Evolutionary conservation across 2,797 vertebrate species (phyloP), one percentile per base, ranked within the genome.

Genomic region (Coluber constrictor): DNA sequence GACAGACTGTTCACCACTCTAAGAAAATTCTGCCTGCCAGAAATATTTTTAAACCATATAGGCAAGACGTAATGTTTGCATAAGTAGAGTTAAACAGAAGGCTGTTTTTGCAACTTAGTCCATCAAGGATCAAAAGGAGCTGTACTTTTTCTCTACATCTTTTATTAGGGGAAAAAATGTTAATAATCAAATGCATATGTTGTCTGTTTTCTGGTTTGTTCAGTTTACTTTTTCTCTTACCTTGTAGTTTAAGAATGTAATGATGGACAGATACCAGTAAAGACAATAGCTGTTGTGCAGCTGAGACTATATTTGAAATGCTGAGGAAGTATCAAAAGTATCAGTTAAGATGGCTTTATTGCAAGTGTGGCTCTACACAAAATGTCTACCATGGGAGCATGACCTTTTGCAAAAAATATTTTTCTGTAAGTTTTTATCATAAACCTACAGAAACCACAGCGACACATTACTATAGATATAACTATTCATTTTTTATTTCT

Each of bases 21-120:
- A 86, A 93, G 90, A 91, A 89, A 86, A 86, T 91, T 83, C 51
- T 91, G 55, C 18, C 63, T 63, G 51, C 51, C 43, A 86, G 87
- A 89, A 63, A 91, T 74, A 90, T 61, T 86, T 86, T 92, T 92
- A 89, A 90, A 92, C 47, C 55, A 29, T 89, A 20, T 66, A 37
- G 25, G 32, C 16, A 86, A 83, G 66, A 60, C 3, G 47, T 32
- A 93, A 89, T n/a, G 23, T 27, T 91, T 55, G 63, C n/a, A 59
- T 51, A 20, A 25, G 20, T 37, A 61, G 23, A 63, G 5, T 54
- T 37, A n/a, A 61, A 9, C 1, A 88, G 55, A 91, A 61, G 29
- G 9, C 29, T 59, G 55, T 88, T 47, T 16, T 55, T 59, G 47
- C 25, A 23, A 63, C 54, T 90, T 90, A 87, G 2, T 32, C 25